These are phyloP conservation scores for Holcopasites calliopsidis DNA, from an alignment of 1,140 invertebrate genomes.

Conservation along the genomic window DNA sequence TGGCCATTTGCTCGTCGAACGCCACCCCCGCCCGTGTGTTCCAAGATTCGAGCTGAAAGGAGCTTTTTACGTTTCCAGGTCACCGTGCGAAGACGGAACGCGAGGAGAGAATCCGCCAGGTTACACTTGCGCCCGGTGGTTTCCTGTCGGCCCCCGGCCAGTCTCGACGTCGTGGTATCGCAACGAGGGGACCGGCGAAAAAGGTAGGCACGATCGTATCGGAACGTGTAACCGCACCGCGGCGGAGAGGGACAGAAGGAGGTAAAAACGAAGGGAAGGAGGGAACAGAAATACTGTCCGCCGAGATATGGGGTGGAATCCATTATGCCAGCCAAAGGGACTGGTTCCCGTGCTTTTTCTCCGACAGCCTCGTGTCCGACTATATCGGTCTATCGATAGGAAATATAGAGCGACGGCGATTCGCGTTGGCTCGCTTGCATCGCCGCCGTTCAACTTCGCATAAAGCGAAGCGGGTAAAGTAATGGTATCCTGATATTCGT, in stretches of 20 bases:
- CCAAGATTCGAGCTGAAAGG: neutral
- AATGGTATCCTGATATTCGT: neutral
- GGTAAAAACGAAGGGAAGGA: neutral
- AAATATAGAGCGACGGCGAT: conserved; percentile 26
- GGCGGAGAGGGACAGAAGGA: neutral
- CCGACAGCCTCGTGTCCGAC: conserved; percentile 23
- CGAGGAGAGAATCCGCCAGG: neutral
- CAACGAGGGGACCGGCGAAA: conserved; percentile 36
- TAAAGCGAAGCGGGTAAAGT: too few relatives aligned
- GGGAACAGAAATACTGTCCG: conserved; percentile 13
- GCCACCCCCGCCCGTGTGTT: too few relatives aligned
- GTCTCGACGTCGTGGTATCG: conserved; percentile 1
- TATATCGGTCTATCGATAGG: conserved; percentile 42
- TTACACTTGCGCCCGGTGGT: conserved; percentile 6
- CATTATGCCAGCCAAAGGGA: conserved; percentile 35
- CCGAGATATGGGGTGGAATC: conserved; percentile 41
- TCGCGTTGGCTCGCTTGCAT: too few relatives aligned
- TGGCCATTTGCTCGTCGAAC: neutral
- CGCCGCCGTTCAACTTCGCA: too few relatives aligned
- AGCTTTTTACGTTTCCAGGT: neutral
- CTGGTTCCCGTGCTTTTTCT: conserved; percentile 39
- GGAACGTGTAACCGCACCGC: conserved; percentile 30
- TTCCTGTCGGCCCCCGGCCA: neutral
- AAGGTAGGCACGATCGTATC: conserved; percentile 42
- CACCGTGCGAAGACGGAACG: neutral